Evolutionary conservation across 2,797 vertebrate genomes (phyloP), one percentile per base, ranked within the genome.

Genomic region (Spea hammondii): DNA sequence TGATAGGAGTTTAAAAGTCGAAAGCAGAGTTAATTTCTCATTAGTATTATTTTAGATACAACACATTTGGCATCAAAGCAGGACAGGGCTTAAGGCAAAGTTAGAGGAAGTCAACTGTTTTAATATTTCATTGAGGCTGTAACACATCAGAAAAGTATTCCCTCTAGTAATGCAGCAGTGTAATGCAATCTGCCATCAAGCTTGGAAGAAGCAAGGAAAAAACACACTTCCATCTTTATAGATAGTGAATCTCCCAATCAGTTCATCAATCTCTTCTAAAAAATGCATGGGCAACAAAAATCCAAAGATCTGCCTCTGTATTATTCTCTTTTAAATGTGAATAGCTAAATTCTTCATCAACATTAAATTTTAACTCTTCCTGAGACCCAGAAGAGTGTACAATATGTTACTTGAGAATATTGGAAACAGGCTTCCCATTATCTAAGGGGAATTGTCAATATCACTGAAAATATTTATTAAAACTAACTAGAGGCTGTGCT

Each of bases 1-100:
- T 77, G 75, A 82, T 82, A 64, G 62, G 66, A 73, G 70, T 73
- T 80, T 71, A 76, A 76, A 80, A 80, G 66, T 65, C 64, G 49
- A 81, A 77, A 77, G 70, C 70, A 73, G 45, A 73, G 70, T 82
- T 82, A 82, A 82, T 74, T 77, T 76, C 74, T 80, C 79, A 76
- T 80, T 80, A 76, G 73, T 80, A 66, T 72, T 80, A 76, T 77
- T 73, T 67, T 76, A 77, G 48, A 77, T 69, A 76, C 70, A 77
- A 77, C 75, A 65, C 70, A 72, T 77, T 76, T 72, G 5, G 54
- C 79, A 77, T 82, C 74, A 82, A 82, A 77, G 79, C 74, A 69
- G 75, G 75, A 77, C 70, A 82, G 17, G n/a, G 74, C 70, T 82
- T 69, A 73, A 71, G 75, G 79, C 70, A 67, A 77, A 72, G 79